Base-by-base conservation (phyloP, 1,140 invertebrate genomes). In the Drosophila neocordata region DNA sequence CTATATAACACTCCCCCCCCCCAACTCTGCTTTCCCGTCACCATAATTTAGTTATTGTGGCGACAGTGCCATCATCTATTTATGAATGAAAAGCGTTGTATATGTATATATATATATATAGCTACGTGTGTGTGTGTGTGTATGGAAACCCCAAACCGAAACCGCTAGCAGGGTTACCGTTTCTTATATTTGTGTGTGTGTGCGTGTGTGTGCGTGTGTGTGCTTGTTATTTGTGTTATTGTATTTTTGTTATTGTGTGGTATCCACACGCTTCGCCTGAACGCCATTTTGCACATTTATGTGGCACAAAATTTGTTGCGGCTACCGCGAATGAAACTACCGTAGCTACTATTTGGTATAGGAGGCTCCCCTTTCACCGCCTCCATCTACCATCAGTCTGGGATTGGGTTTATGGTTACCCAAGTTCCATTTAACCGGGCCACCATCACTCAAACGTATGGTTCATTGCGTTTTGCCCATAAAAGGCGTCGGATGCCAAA, bases 61-160 rank as follows among this genome's bases (percentile, higher is more conserved):
- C 7, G 18, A 31, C 27, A 31, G 27, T 31, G 18, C 15, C 41
- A 8, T 48, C 64, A 52, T 68, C 72, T 75, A 62, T 51, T 77
- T 77, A 77, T 77, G 74, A 77, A 77, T 77, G 74, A 77, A 77
- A 71, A 77, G 48, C 35, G 66, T 77, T 77, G 41, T 48, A 11
- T 20, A 20, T 13, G 5, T 1, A 31, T 4, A 7, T 31, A 31
- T 6, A 31, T 1, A 6, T 31, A 7, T 31, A 31, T 31, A n/a
- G n/a, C n/a, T n/a, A n/a, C n/a, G 27, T 31, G 6, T 31, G 27
- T 31, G 6, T 31, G 27, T 6, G 27, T 31, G 27, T 31, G 27
- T 31, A 6, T 31, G 9, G 6, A 20, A 48, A 18, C 8, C 41
- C 41, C 56, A 38, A 22, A 20, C 66, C 70, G 38, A 56, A 69